Conservation (phyloP, 2,797 vertebrate genomes). For the Myripristis jacobus region DNA sequence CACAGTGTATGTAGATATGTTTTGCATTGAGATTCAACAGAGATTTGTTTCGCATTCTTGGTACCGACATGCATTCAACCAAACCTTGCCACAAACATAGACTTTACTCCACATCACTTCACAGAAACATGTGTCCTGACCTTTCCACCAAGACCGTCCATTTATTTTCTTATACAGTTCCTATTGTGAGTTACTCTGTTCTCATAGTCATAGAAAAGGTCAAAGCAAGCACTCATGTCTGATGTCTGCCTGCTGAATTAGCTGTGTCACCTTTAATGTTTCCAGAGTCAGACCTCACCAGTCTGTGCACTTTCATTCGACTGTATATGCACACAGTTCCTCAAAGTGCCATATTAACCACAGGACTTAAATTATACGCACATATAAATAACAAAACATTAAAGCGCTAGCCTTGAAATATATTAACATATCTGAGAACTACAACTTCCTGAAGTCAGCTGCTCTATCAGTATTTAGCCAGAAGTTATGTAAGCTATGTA, state of each 20-base stretch:
- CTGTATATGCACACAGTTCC: conserved; percentile 37
- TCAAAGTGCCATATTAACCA: conserved; percentile 27
- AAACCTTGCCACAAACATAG: conserved; percentile 83
- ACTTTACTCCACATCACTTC: conserved; percentile 91
- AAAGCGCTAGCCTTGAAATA: conserved; percentile 10
- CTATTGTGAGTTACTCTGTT: conserved; percentile 88
- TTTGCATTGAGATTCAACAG: conserved; percentile 28
- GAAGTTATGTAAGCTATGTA: conserved; percentile 7
- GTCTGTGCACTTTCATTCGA: conserved; percentile 49
- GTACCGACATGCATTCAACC: conserved; percentile 64
- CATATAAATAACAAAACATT: conserved; percentile 34
- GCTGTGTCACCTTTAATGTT: conserved; percentile 79
- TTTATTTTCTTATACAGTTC: conserved; percentile 95
- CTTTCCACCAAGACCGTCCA: conserved; percentile 93
- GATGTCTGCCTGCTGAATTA: conserved; percentile 80
- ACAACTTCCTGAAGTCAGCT: conserved; percentile 1
- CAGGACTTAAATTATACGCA: conserved; percentile 5
- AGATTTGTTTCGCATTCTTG: conserved; percentile 52
- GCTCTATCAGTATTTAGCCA: conserved; percentile 10
- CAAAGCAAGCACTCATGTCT: conserved; percentile 87
- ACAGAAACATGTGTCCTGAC: conserved; percentile 95
- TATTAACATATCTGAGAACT: conserved; percentile 23
- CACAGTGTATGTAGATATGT: background rate
- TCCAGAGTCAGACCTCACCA: conserved; percentile 49
- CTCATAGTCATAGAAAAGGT: conserved; percentile 92